Conservation (phyloP, 2,797 vertebrate species). For the Arremon brunneinucha region DNA sequence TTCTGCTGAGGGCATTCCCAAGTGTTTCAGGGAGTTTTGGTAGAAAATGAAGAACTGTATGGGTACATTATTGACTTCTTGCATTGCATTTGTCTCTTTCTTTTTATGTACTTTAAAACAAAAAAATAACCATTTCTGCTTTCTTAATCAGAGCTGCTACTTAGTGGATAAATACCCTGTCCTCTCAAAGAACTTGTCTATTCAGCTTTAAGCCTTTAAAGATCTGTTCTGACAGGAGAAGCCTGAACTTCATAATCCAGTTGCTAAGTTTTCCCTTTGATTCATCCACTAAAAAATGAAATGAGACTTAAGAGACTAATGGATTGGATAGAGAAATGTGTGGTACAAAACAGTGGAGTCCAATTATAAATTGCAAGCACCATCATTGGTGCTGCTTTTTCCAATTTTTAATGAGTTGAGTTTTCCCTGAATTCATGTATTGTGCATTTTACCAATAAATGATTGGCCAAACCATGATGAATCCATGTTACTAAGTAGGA, state of each 20-base stretch:
- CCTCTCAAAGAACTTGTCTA: not conserved
- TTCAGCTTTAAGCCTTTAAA: not conserved
- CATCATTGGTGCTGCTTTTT: not conserved
- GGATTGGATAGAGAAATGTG: not conserved
- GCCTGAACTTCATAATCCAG: not conserved
- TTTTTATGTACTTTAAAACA: not conserved
- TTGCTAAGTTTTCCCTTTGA: not conserved
- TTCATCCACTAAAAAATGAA: not conserved
- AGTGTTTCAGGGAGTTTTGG: not conserved
- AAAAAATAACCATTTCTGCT: not conserved
- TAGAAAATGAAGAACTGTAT: not conserved
- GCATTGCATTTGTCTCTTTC: not conserved
- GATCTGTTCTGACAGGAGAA: not conserved
- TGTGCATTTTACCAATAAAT: not conserved
- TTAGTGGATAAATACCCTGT: not conserved
- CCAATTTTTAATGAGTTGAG: not conserved
- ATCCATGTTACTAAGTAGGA: not conserved
- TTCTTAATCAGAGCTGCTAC: not conserved
- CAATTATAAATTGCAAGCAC: not conserved
- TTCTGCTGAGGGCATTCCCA: not conserved
- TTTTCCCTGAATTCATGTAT: not conserved
- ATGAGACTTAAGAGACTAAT: not conserved
- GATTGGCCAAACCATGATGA: not conserved
- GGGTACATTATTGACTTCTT: not conserved
- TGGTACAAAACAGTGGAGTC: not conserved